phyloP scores from a whole-genome alignment of 2,797 vertebrate species.

The Intellagama lesueurii region DNA sequence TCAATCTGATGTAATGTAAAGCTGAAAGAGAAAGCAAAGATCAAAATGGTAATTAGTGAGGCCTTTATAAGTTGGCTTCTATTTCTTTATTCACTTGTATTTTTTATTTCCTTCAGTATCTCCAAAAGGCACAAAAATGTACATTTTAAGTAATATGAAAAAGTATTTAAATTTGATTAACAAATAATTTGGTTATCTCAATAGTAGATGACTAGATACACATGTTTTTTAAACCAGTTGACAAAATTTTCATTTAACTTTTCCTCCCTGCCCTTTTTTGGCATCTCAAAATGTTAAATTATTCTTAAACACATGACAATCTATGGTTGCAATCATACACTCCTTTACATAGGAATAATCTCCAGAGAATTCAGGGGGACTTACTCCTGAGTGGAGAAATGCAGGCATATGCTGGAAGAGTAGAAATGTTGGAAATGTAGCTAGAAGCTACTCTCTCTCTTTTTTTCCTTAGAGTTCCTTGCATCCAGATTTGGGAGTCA shows the following conservation, averaged over 20 bases:
- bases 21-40: neutral
- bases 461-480: slow-evolving; percentile 4
- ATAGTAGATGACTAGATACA: neutral
- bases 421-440: neutral
- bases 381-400: neutral
- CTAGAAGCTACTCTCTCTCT: neutral
- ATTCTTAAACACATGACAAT: neutral
- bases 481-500: neutral
- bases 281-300: neutral
- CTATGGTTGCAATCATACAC: neutral
- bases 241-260: neutral
- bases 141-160: too few relatives aligned
- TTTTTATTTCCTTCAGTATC: neutral
- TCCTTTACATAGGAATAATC: neutral
- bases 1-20: neutral
- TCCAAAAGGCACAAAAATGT: neutral
- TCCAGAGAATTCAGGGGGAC: neutral
- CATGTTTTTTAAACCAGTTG: neutral
- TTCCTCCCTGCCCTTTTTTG: neutral
- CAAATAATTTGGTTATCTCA: neutral
- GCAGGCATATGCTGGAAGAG: neutral
- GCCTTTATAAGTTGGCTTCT: neutral
- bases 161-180: neutral
- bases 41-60: neutral
- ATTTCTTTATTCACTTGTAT: neutral